These are phyloP conservation scores for Gobionotothen gibberifrons DNA, from an alignment of 2,797 vertebrate species.

Conservation along the genomic window DNA sequence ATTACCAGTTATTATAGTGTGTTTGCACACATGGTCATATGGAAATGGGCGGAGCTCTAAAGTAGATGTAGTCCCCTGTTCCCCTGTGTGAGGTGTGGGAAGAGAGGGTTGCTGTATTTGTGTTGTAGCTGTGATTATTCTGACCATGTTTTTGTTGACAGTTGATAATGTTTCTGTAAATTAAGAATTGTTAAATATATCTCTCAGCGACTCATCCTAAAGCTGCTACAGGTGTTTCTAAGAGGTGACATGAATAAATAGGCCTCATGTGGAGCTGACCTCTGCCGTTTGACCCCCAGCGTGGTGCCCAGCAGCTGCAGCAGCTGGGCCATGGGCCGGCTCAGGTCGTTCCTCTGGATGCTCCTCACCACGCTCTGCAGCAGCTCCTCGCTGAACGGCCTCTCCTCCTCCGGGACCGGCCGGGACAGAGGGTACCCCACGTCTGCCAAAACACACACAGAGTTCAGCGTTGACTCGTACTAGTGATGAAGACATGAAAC, in stretches of 20 bases:
- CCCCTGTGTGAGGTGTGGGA: too few relatives aligned
- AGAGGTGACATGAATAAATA: background rate
- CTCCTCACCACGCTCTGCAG: conserved; percentile 93
- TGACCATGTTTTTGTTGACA: too few relatives aligned
- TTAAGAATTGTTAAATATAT: too few relatives aligned
- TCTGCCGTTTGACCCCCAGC: conserved; percentile 91
- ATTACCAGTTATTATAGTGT: too few relatives aligned
- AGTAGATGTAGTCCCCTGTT: too few relatives aligned
- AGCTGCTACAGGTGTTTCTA: background rate
- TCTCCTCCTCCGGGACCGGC: conserved; percentile 84
- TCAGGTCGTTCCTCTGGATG: conserved; percentile 97
- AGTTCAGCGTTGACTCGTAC: background rate
- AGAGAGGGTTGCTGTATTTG: too few relatives aligned
- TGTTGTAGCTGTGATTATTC: too few relatives aligned
- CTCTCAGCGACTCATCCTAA: too few relatives aligned
- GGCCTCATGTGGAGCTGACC: conserved; percentile 76
- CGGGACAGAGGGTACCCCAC: conserved; percentile 76
- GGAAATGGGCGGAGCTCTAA: too few relatives aligned
- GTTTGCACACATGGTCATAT: too few relatives aligned
- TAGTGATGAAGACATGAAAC: background rate
- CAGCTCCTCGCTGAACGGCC: conserved; percentile 90
- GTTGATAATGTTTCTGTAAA: too few relatives aligned
- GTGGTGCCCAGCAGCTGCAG: conserved; percentile 89
- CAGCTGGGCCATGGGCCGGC: conserved; percentile 94
- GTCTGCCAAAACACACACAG: conserved; percentile 51